Base-by-base conservation (phyloP, 2,888 invertebrate genomes). In the Dryobota labecula region DNA sequence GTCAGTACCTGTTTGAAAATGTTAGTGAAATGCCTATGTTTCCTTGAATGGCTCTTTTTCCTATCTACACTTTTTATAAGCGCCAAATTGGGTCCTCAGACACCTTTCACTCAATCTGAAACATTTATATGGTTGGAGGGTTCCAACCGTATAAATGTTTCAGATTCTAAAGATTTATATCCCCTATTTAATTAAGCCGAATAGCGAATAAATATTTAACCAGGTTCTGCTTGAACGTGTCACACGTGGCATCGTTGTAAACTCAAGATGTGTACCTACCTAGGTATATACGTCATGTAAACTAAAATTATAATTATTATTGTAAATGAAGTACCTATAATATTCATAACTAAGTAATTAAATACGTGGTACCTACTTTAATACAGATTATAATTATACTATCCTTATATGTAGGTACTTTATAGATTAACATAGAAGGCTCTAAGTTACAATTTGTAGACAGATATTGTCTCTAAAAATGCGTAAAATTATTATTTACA, bases 161-260 rank as follows among this genome's bases (percentile, higher is more conserved):
- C 68, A 68, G 51, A n/a, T 58, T 68, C 30, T 64, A 60, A 60
- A 63, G 47, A 63, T 73, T 73, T 73, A 65, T 65, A 64, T 68
- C 30, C 61, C 36, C 27, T 66, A 70, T 82, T 70, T 82, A 80
- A 79, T 73, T 73, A 73, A 72, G 53, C 63, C 5, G 41, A 58
- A 53, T 36, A 43, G 53, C 20, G 11, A 60, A 78, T 70, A 33
- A 56, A 72, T 72, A 73, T 78, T 78, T 72, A 43, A 62, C 49
- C 7, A 54, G 36, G 54, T 54, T 77, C 33, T 36, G 24, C 43
- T 58, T 58, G 30, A 63, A 60, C 27, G 15, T 49, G 36, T 78
- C 47, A 62, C 56, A 45, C 49, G 33, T 45, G 49, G n/a, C 41
- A 18, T 41, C 45, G 38, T 58, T 77, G 33, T 60, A 49, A 62